These are phyloP conservation scores for Bettongia penicillata DNA, from an alignment of 2,113 vertebrate genomes.

Conservation along the genomic window DNA sequence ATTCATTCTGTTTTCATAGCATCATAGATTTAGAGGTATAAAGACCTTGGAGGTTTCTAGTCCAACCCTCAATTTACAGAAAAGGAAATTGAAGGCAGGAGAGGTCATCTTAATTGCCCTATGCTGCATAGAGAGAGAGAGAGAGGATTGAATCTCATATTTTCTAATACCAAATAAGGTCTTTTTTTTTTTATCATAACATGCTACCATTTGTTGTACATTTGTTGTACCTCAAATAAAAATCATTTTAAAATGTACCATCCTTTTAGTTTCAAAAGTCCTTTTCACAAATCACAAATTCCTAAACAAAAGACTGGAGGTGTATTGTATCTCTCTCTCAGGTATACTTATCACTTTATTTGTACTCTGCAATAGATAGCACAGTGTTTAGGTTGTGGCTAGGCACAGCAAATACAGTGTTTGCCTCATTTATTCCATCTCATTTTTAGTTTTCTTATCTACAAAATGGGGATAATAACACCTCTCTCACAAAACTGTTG, in stretches of 20 bases:
- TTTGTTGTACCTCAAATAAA: neutral
- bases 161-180: neutral
- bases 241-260: neutral
- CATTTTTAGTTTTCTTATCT: neutral
- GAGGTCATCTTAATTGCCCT: neutral
- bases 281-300: neutral
- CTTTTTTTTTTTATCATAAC: neutral
- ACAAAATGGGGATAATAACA: neutral
- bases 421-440: neutral
- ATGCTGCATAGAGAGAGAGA: neutral
- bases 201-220: neutral
- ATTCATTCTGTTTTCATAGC: neutral
- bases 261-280: neutral
- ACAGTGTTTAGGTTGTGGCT: fast-evolving
- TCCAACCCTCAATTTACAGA: neutral
- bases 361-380: neutral
- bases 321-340: no score
- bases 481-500: neutral
- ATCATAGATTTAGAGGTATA: neutral
- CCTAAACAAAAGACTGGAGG: neutral
- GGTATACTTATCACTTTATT: fast-evolving
- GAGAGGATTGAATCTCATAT: neutral
- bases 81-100: neutral
- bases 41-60: neutral
- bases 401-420: neutral